Evolutionary conservation across 2,888 invertebrate genomes (phyloP).

Genomic region (Elgonia sp.): DNA sequence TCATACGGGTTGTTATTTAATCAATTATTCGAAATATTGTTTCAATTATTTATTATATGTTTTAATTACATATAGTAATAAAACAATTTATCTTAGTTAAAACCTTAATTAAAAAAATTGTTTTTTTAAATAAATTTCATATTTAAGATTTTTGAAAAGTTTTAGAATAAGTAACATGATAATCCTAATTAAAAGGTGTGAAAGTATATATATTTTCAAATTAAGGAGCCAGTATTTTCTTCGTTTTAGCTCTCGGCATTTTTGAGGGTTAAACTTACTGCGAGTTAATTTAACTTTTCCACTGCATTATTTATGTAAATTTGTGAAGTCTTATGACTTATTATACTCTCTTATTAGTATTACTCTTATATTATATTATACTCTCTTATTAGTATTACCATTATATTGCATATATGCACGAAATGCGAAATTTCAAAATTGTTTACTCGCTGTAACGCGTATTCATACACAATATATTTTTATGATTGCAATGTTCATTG

Average conservation of each 20-base stretch:
- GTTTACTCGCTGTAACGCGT: background rate
- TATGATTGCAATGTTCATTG: background rate
- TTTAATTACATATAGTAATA: background rate
- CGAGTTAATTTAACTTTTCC: constrained; percentile 23
- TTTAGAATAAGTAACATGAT: background rate
- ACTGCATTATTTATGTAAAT: constrained; percentile 17
- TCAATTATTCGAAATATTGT: background rate
- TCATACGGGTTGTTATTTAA: background rate
- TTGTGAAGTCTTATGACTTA: background rate
- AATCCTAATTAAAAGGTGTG: background rate
- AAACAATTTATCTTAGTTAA: background rate
- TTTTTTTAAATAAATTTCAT: too few relatives aligned
- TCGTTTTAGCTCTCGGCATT: background rate
- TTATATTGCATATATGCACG: background rate
- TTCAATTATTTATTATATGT: background rate
- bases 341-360: background rate
- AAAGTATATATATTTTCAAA: background rate
- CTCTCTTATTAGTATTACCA: background rate
- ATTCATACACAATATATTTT: background rate
- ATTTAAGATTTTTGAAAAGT: background rate
- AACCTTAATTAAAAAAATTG: background rate
- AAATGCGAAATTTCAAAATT: background rate
- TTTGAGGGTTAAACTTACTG: background rate
- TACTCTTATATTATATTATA: background rate
- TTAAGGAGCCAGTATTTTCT: background rate